Conservation (phyloP, 2,113 vertebrate species). For the Psettodes erumei region DNA sequence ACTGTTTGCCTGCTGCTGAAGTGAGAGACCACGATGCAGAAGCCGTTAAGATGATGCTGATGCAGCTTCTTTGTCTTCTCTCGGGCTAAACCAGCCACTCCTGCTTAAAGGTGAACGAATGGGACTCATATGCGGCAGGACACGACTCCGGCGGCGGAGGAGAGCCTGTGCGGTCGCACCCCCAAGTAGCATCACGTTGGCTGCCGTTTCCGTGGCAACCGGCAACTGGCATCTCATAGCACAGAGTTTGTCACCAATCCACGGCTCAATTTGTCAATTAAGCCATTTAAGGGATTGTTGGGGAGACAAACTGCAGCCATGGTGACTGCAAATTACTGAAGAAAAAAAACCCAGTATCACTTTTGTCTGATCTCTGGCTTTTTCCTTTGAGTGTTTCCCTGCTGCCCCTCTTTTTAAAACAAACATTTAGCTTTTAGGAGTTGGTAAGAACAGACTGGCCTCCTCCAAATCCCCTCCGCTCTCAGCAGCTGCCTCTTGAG, state of each 20-base stretch:
- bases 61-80: too few relatives aligned
- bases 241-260: background rate
- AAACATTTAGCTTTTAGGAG: background rate
- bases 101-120: background rate
- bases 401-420: background rate
- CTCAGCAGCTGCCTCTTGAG: background rate
- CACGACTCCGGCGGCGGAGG: too few relatives aligned
- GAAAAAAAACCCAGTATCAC: too few relatives aligned
- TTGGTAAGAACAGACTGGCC: background rate
- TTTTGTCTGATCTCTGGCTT: too few relatives aligned
- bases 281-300: background rate
- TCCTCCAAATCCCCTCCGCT: background rate
- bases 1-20: too few relatives aligned
- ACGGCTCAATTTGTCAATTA: background rate
- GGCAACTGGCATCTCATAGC: slow-evolving; percentile 60
- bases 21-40: too few relatives aligned
- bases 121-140: background rate
- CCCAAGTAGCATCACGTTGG: slow-evolving; percentile 32
- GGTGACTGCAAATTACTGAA: background rate
- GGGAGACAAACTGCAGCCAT: background rate
- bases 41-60: too few relatives aligned
- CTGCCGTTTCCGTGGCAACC: slow-evolving; percentile 81
- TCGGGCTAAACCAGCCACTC: too few relatives aligned
- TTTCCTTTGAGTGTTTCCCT: too few relatives aligned
- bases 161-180: too few relatives aligned